phyloP scores from a whole-genome alignment of 2,888 invertebrate genomes.

The Mimachlamys varia region DNA sequence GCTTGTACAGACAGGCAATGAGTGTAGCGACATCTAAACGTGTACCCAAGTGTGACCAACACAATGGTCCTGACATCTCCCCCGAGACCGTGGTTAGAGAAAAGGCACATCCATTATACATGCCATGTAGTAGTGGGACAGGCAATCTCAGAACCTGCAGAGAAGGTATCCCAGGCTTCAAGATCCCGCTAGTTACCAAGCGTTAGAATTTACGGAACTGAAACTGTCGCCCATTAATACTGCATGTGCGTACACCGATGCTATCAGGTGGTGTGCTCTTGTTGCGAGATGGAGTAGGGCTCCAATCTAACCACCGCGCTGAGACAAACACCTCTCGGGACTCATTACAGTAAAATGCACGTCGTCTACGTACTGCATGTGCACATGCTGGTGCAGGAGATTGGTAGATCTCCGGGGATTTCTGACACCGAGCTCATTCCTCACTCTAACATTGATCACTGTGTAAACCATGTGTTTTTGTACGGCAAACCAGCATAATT shows the following conservation, averaged over 20 bases:
- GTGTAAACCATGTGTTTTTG: neutral
- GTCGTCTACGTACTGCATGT: neutral
- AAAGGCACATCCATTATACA: neutral
- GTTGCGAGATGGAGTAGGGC: neutral
- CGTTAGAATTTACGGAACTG: neutral
- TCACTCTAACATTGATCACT: neutral
- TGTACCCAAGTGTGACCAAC: neutral
- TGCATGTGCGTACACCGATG: neutral
- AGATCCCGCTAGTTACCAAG: neutral
- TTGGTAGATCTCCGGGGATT: neutral
- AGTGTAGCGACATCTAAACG: neutral
- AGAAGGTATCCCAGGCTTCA: neutral
- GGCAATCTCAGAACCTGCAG: neutral
- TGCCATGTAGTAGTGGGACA: neutral
- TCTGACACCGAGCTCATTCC: neutral
- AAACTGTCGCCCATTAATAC: neutral
- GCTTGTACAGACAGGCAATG: neutral
- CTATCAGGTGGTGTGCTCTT: neutral
- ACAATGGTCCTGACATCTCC: neutral
- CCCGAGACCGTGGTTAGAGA: neutral
- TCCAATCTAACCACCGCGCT: neutral
- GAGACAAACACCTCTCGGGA: neutral
- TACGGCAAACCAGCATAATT: neutral
- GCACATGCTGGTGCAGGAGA: neutral
- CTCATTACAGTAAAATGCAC: neutral